A percentile compares a stretch with the other conserved stretches of the same genome.
These are phyloP conservation scores for Chloropsis cyanopogon DNA, from an alignment of 2,113 vertebrate species.

Conservation along the genomic window DNA sequence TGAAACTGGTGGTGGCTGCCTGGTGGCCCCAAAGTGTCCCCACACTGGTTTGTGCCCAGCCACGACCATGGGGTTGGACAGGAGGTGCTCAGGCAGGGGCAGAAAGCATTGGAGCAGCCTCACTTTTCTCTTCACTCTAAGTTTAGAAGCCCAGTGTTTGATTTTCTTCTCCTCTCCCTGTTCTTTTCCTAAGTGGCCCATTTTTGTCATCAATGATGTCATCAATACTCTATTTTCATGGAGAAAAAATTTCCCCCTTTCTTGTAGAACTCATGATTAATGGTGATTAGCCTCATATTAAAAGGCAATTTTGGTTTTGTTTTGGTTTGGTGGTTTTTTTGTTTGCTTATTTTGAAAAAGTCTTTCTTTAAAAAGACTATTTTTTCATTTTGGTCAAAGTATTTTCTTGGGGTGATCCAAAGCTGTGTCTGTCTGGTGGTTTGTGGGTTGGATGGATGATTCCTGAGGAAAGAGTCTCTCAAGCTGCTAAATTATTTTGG, in stretches of 20 bases:
- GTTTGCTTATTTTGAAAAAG: not conserved
- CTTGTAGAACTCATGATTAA: not conserved
- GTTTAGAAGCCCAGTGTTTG: not conserved
- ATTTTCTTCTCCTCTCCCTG: not conserved
- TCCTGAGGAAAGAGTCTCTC: not conserved
- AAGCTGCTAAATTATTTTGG: not conserved
- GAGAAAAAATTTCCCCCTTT: not conserved
- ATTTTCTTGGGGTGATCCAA: not conserved
- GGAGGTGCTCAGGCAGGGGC: not conserved
- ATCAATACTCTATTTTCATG: not conserved
- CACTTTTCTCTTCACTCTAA: not conserved
- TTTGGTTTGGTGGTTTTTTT: not conserved
- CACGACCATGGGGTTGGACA: not conserved
- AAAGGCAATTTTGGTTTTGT: not conserved
- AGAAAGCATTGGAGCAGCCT: not conserved
- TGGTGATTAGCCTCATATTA: not conserved
- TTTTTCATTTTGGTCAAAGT: not conserved
- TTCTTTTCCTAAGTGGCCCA: not conserved
- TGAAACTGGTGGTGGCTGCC: not conserved
- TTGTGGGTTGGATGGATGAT: not conserved
- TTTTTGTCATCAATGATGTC: not conserved
- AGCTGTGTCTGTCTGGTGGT: not conserved
- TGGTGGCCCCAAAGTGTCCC: not conserved
- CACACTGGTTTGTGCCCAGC: slow-evolving; percentile 8
- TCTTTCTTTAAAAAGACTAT: not conserved